Conservation (phyloP, 2,113 vertebrate genomes). For the Egretta garzetta region DNA sequence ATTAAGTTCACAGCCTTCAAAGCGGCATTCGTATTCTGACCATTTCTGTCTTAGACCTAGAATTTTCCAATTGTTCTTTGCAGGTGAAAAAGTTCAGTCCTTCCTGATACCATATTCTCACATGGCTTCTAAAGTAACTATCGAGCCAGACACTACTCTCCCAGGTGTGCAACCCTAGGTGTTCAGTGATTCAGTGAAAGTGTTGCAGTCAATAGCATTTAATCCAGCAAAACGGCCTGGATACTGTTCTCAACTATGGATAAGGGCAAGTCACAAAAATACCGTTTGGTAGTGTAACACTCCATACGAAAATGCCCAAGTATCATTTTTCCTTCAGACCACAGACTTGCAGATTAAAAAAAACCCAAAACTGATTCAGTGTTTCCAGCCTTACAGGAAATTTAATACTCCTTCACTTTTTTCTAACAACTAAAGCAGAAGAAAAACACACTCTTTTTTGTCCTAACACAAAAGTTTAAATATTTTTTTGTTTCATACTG, state of each 20-base stretch:
- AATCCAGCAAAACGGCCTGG: neutral
- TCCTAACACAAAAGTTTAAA: neutral
- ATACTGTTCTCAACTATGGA: neutral
- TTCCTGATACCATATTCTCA: neutral
- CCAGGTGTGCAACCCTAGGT: neutral
- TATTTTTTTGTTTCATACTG: neutral
- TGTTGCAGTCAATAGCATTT: neutral
- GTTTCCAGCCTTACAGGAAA: slow-evolving; percentile 33
- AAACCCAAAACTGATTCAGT: neutral
- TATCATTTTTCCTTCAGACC: neutral
- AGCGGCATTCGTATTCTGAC: neutral
- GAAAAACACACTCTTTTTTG: neutral
- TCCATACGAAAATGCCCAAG: neutral
- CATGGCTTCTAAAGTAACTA: neutral
- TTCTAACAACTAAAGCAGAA: neutral
- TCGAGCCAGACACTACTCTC: neutral
- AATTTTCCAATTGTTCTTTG: neutral
- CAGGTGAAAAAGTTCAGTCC: neutral
- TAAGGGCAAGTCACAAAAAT: neutral
- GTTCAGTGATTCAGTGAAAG: neutral
- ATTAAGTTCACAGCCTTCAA: neutral
- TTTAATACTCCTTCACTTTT: neutral
- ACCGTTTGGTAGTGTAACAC: neutral
- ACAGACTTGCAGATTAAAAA: neutral
- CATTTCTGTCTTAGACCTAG: neutral